Base-by-base conservation (phyloP, 2,888 invertebrate genomes). In the Mesorhabditis spiculigera region DNA sequence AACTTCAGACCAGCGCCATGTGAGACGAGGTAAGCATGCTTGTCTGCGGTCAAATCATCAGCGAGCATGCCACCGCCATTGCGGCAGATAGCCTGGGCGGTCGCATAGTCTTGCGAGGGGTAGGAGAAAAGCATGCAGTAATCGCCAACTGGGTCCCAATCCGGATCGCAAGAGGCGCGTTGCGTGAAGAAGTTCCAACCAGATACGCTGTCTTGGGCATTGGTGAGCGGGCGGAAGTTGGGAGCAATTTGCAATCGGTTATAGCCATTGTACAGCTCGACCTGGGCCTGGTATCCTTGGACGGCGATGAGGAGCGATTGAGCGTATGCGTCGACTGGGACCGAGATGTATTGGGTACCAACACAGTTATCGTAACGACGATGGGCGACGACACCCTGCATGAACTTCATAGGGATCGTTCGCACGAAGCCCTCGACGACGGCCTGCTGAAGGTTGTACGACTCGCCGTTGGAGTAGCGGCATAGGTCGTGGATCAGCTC, bases 281-380 rank as follows among this genome's bases (percentile, higher is more conserved):
- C 45, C 6, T 50, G 66, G 28, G 74, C 71, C 41, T 73, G 69
- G 64, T 70, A 71, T 62, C 78, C 79, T 63, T 68, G 72, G 0
- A 71, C 69, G 63, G 70, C 68, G 45, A 78, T 66, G 65, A 72
- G 72, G 62, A 79, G 66, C 0, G 78, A 78, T 61, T 81, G 81
- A 45, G 78, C 73, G 74, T 78, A 81, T 2, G 77, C 75, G 65
- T 81, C 81, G 28, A 81, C 69, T 8, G 78, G 79, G 76, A 81
- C 74, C 68, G 75, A 79, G 66, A 71, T 63, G 58, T 67, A 42
- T 5, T 45, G 42, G 4, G 62, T 42, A 10, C n/a, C 58, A 61
- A 63, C n/a, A 50, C 78, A 78, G 62, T 78, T 75, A 10, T 61
- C 16, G 4, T 64, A 45, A n/a, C n/a, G 28, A 61, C 74, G 75